Conservation (phyloP, 2,113 vertebrate genomes). For the Hippopotamus amphibius region DNA sequence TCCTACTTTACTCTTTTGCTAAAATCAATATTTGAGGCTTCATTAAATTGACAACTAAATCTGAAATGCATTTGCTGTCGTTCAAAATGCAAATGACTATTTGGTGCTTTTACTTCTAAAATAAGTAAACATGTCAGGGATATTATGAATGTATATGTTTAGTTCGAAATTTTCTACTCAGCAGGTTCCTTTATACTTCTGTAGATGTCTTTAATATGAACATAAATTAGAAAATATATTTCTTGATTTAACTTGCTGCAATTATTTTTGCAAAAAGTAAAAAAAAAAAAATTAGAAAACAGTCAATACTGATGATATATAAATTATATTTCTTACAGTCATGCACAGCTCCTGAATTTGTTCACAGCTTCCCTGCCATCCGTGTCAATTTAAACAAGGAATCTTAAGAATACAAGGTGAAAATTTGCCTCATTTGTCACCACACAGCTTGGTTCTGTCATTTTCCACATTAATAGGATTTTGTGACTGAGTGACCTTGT, state of each 20-base stretch:
- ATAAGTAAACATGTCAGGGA: not conserved
- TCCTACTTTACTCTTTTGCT: constrained; percentile 61
- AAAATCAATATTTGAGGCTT: constrained; percentile 76
- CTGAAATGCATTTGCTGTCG: constrained; percentile 53
- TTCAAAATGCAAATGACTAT: constrained; percentile 73
- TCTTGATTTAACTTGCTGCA: constrained; percentile 13
- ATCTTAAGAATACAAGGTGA: constrained; percentile 68
- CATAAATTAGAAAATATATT: constrained; percentile 49
- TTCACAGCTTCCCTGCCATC: constrained; percentile 59
- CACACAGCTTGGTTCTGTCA: constrained; percentile 77
- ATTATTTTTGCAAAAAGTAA: constrained; percentile 51
- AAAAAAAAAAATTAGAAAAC: constrained; percentile 20
- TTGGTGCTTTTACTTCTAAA: constrained; percentile 48
- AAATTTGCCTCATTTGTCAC: constrained; percentile 79
- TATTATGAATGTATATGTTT: constrained; percentile 5
- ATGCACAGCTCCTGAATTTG: not conserved
- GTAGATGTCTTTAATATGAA: constrained; percentile 34
- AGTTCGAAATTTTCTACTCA: constrained; percentile 68
- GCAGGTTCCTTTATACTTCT: constrained; percentile 42
- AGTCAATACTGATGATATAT: not conserved
- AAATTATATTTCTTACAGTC: constrained; percentile 31
- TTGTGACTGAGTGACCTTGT: constrained; percentile 85
- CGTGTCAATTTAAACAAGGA: constrained; percentile 76
- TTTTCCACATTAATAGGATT: constrained; percentile 86
- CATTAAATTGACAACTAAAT: constrained; percentile 76